Percentiles rank a stretch among this genome's conserved stretches.
These are phyloP conservation scores for Oreochromis grahami DNA, from an alignment of 2,797 vertebrate species.

Conservation along the genomic window DNA sequence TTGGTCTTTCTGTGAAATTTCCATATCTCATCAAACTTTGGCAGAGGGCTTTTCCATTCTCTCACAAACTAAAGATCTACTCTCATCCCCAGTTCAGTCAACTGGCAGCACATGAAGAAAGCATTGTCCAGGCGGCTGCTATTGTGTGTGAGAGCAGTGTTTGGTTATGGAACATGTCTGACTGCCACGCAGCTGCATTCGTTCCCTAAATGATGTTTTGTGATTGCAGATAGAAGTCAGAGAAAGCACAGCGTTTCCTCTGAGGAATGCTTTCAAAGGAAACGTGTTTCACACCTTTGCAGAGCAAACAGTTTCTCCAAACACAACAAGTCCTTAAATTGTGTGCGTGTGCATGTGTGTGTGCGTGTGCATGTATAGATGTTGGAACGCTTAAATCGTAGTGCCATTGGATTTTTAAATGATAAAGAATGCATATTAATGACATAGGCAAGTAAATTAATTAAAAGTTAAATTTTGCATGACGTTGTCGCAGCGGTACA, in stretches of 20 bases:
- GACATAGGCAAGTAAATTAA: neutral
- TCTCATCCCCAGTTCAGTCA: neutral
- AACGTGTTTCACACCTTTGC: neutral
- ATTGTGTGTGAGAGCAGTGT: slow-evolving; percentile 2
- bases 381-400: neutral
- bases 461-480: neutral
- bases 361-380: neutral
- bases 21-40: slow-evolving; percentile 33
- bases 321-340: neutral
- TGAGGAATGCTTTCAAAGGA: neutral
- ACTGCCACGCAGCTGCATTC: neutral
- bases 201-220: neutral
- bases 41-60: slow-evolving; percentile 32
- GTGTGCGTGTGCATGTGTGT: neutral
- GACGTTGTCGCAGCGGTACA: neutral
- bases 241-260: neutral
- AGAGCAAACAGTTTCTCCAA: neutral
- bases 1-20: slow-evolving; percentile 11
- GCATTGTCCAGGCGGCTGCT: slow-evolving; percentile 1
- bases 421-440: neutral
- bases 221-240: neutral
- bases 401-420: neutral
- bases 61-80: slow-evolving; percentile 1
- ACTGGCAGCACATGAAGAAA: slow-evolving; percentile 6
- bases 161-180: neutral